Evolutionary conservation across 2,797 vertebrate genomes (phyloP), one percentile per base, ranked within the genome.

Genomic region (Lerista edwardsae): DNA sequence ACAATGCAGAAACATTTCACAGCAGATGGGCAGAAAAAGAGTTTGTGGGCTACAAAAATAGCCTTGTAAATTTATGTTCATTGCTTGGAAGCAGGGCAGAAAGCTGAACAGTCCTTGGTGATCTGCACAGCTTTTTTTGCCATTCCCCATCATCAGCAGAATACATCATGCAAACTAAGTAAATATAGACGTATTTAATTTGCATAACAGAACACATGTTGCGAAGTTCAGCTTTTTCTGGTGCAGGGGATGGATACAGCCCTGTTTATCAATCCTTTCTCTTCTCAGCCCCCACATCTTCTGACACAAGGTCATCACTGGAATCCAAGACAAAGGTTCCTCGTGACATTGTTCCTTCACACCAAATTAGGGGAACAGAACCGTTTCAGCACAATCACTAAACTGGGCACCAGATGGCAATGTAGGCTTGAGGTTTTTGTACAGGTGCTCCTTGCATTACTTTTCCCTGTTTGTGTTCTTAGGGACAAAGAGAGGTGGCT

Each of bases 401-500:
- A 55, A 21, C 41, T 2, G 9, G 79, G 91, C 94, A 93, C 75
- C 91, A 93, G 93, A 89, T 93, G 94, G 94, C 91, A 92, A 90
- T 91, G 84, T 87, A 91, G 92, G 65, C 79, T 76, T 31, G 21
- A 15, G 41, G 15, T 62, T 76, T 55, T n/a, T 71, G 41, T 17
- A 29, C 34, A 80, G 51, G 65, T n/a, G 39, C 27, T 51, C 44
- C 59, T 55, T 11, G 21, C 31, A 57, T 64, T 74, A 67, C 51
- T 55, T 64, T 86, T 77, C 57, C 19, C 65, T 39, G 25, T 21
- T 27, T 36, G 57, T 69, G 71, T 47, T 69, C 39, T 74, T 75
- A 61, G 69, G 44, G 15, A 23, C 21, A 31, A n/a, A 14, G 19
- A 3, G 73, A 86, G 71, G n/a, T 39, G 31, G 57, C 57, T 72